Base-by-base conservation (phyloP, 1,140 invertebrate species). In the Drepana arcuata region DNA sequence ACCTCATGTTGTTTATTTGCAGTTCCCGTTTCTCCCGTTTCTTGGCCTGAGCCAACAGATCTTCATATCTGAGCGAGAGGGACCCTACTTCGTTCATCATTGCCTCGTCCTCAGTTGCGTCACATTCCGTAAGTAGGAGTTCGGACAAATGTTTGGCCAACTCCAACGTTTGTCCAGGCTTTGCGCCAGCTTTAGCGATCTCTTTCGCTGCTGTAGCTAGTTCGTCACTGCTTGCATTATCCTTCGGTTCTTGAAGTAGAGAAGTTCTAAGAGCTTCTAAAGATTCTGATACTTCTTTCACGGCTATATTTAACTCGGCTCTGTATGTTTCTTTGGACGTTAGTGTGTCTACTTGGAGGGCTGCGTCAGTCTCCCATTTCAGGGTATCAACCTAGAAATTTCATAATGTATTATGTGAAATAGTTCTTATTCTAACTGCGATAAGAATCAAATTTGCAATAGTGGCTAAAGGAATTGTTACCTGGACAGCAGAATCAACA, bases 301-400 rank as follows among this genome's bases (percentile, higher is more conserved):
- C 84, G 0, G 91, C 92, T 7, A 87, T 85, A 10, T 87, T 81
- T 7, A 94, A 63, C 67, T 94, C 92, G 40, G 88, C 88, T 14
- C 89, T 69, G 54, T 93, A 94, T 1, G 92, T 92, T 64, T 94
- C 92, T 63, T 91, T 90, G 0, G 92, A 89, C 12, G 92, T 92
- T 31, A 94, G 86, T 14, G 92, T 95, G 46, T 93, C 88, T 0
- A 94, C 93, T 84, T 95, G 93, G 5, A 93, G 88, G 1, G 89
- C 88, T 2, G 87, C 86, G 45, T 94, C 91, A 3, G 87, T 87
- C 56, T 93, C 91, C 61, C 92, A 92, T 55, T 84, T 90, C 0
- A 92, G 66, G 0, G 92, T 93, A 32, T 92, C 89, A 0, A 92
- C 91, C 71, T 93, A 89, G 12, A 9, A 10, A 21, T 27, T 26